Evolutionary conservation across 2,888 invertebrate species (phyloP).

Genomic region (Diaprepes abbreviatus): DNA sequence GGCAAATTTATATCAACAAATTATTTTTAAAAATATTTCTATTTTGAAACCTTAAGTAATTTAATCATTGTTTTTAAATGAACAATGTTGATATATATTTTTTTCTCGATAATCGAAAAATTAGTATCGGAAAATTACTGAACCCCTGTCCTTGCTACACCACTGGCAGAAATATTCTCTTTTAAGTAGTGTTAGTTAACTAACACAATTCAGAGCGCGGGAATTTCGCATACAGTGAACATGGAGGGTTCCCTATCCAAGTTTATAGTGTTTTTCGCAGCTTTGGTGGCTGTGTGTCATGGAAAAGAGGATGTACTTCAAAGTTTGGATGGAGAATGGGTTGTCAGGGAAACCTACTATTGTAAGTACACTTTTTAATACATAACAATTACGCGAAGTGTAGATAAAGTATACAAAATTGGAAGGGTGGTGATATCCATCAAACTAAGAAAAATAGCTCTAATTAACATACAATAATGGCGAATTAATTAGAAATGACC

Average conservation of each 20-base stretch:
- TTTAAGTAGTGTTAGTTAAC: neutral
- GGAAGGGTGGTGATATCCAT: no score
- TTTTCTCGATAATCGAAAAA: no score
- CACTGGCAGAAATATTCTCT: neutral
- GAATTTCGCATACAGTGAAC: neutral
- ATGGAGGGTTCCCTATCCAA: slow-evolving; percentile 17
- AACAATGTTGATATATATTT: no score
- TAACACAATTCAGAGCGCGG: neutral
- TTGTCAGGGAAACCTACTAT: no score
- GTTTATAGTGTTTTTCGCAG: slow-evolving; percentile 12
- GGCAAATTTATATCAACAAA: neutral
- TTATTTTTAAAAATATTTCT: neutral
- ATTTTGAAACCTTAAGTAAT: neutral
- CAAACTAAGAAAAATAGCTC: no score
- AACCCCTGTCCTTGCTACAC: neutral
- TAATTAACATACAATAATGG: no score
- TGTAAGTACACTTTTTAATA: slow-evolving; percentile 49
- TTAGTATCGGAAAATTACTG: no score
- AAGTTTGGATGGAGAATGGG: slow-evolving; percentile 52
- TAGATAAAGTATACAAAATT: no score
- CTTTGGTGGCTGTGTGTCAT: neutral
- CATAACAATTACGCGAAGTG: no score
- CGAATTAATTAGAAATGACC: no score
- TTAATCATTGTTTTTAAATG: no score
- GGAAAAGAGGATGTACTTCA: slow-evolving; percentile 23